A percentile compares a stretch with the other conserved stretches of the same genome.
phyloP scores from a whole-genome alignment of 2,113 vertebrate species.

The Bubo bubo region DNA sequence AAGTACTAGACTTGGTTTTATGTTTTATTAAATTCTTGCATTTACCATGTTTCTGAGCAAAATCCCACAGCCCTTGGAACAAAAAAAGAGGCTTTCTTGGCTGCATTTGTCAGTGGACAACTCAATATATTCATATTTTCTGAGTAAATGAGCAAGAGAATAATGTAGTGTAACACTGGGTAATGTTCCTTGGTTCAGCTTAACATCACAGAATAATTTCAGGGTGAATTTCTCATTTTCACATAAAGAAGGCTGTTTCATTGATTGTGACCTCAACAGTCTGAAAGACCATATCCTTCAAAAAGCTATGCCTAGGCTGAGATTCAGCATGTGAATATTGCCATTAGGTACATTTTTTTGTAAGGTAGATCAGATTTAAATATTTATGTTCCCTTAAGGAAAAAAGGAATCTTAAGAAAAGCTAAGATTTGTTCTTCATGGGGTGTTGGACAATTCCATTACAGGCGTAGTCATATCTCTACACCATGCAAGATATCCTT shows the following conservation, averaged over 20 bases:
- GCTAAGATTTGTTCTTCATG: neutral
- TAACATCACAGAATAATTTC: neutral
- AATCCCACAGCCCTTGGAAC: neutral
- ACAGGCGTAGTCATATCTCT: neutral
- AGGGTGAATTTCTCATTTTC: neutral
- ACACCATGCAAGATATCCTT: neutral
- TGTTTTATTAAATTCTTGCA: constrained; percentile 8
- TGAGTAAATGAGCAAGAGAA: neutral
- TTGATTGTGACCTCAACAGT: neutral
- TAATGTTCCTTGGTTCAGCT: neutral
- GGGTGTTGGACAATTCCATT: neutral
- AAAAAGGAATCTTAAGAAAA: neutral
- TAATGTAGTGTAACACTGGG: neutral
- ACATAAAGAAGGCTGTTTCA: neutral
- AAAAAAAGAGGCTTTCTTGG: neutral
- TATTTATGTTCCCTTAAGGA: neutral
- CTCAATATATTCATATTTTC: neutral
- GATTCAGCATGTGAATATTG: neutral
- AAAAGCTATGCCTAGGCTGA: neutral
- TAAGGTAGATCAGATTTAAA: neutral
- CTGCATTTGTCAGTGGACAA: neutral
- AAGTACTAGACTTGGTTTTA: neutral
- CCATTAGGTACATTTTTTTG: neutral
- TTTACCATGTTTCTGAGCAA: neutral
- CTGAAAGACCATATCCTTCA: neutral